phyloP scores from a whole-genome alignment of 1,140 invertebrate species.

The Platyura marginata region DNA sequence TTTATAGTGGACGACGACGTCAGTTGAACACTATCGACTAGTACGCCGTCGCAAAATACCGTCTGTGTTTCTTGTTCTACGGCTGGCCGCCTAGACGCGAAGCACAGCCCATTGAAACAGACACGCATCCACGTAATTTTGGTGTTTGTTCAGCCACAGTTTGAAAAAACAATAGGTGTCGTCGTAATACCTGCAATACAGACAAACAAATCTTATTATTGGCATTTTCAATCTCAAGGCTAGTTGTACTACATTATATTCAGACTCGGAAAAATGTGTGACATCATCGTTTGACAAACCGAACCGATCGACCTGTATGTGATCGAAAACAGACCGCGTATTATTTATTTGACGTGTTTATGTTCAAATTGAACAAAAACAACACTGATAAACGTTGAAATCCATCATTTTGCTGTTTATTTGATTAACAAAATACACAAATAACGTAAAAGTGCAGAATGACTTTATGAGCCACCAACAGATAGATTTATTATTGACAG shows the following conservation, averaged over 20 bases:
- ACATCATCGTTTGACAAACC: background rate
- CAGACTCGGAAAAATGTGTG: background rate
- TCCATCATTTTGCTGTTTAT: too few species aligned
- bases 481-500: too few species aligned
- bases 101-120: slow-evolving; percentile 71
- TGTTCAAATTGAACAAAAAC: too few species aligned
- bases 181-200: background rate
- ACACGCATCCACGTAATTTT: slow-evolving; percentile 64
- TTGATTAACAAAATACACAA: too few species aligned
- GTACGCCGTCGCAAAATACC: slow-evolving; percentile 27
- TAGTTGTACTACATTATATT: background rate
- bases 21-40: slow-evolving; percentile 26
- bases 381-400: too few species aligned
- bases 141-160: too few species aligned
- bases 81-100: slow-evolving; percentile 62
- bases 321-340: background rate
- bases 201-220: background rate
- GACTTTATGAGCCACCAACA: too few species aligned
- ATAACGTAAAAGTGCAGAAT: too few species aligned
- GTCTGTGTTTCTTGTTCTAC: slow-evolving; percentile 43
- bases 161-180: too few species aligned
- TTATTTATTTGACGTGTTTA: background rate
- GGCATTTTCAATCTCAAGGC: background rate
- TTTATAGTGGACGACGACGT: slow-evolving; percentile 16
- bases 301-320: background rate